These are phyloP conservation scores for Phymorhynchus buccinoides DNA, from an alignment of 1,140 invertebrate species.

Conservation along the genomic window DNA sequence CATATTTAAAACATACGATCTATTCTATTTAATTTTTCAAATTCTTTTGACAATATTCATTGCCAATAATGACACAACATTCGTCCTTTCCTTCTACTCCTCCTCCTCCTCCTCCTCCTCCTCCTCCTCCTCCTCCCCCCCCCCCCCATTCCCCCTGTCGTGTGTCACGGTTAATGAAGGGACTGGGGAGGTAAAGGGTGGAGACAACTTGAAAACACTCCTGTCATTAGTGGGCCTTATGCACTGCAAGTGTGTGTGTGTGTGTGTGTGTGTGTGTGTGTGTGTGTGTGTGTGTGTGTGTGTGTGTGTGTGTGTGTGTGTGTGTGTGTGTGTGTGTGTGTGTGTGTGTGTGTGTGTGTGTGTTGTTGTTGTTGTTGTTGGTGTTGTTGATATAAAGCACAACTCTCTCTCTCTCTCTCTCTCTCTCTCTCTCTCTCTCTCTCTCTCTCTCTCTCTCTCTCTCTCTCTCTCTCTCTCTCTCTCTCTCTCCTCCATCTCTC, in stretches of 20 bases:
- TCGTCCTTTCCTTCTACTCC: no score
- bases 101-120: no score
- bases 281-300: neutral
- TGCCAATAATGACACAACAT: no score
- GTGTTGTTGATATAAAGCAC: neutral
- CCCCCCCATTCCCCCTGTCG: no score
- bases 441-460: neutral
- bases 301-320: neutral
- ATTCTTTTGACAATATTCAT: no score
- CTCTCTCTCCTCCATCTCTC: neutral
- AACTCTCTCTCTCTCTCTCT: neutral
- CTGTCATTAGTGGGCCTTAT: neutral
- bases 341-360: neutral
- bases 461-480: neutral
- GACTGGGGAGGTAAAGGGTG: no score
- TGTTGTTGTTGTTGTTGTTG: neutral
- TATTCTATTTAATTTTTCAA: no score
- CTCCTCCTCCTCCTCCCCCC: no score
- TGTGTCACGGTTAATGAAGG: slow-evolving; percentile 6
- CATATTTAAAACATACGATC: no score
- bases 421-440: neutral
- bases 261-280: neutral
- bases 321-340: neutral
- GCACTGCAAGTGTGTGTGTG: slow-evolving; percentile 3
- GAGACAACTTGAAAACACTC: neutral